Base-by-base conservation (phyloP, 2,113 vertebrate genomes). In the Chionodraco myersi region DNA sequence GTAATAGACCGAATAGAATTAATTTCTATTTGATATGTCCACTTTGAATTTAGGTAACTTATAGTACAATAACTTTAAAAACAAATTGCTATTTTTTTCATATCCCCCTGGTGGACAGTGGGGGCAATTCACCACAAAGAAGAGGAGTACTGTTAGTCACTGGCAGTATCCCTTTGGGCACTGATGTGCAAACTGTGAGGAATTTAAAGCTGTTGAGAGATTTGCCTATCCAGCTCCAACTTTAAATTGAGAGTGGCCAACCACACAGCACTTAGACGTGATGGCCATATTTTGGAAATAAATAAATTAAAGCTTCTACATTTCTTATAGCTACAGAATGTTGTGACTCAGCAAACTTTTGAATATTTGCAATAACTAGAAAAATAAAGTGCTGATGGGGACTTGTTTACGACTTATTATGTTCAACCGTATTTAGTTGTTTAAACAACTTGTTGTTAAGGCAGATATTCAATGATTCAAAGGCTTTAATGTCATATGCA, bases 71-170 rank as follows among this genome's bases (percentile, higher is more conserved):
- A 9, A 53, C 4, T 44, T 56, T n/a, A 36, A 10, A 68, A 14
- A 6, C 15, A 36, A 21, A 15, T 52, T 18, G 3, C 18, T n/a
- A 0, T 51, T 61, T 54, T 36, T 15, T 0, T 7, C 41, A 51
- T 78, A 77, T 82, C 90, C 91, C 87, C 78, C 91, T 91, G 61
- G 82, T 87, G 91, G 90, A 58, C 48, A 76, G 23, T n/a, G 21
- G 11, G 8, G 49, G 9, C 5, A 72, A 1, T 12, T 62, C 49
- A n/a, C 54, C 18, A 21, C 3, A 2, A 2, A 52, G 36, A 48
- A 44, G 21, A 44, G 44, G 72, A 63, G 18, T 7, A 41, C n/a
- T 11, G 8, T 2, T 58, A 30, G 11, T 49, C 2, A n/a, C 26
- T 2, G 6, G n/a, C 21, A 34, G 36, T 5, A 2, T 34, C 57